These are phyloP conservation scores for Ceriagrion tenellum DNA, from an alignment of 2,888 invertebrate genomes.

Conservation along the genomic window DNA sequence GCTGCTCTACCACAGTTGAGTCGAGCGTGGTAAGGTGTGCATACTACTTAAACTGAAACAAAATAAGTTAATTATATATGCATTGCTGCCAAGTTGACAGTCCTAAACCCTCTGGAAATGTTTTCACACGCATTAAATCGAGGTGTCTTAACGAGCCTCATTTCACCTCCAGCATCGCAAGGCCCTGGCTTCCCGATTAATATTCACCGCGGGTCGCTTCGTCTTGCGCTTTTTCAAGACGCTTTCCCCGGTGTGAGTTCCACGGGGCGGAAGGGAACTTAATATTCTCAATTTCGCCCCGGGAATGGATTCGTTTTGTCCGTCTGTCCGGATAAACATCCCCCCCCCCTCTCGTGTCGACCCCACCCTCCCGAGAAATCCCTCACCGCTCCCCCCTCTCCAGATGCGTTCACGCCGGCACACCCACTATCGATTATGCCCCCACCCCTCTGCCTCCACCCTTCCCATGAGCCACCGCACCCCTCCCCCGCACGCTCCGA, in stretches of 20 bases:
- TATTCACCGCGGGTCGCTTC: not conserved
- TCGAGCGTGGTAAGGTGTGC: no score
- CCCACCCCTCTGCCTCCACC: constrained; percentile 5
- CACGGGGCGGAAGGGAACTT: not conserved
- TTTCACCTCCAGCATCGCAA: no score
- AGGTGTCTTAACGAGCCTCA: no score
- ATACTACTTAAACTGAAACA: no score
- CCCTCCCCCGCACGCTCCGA: not conserved
- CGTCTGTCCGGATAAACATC: constrained; percentile 4
- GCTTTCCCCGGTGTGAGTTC: not conserved
- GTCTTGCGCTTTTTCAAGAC: not conserved
- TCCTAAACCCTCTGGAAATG: no score
- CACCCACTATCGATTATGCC: constrained; percentile 66
- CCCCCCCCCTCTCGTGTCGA: no score
- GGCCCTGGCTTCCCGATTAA: not conserved
- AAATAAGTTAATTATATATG: no score
- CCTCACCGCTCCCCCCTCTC: not conserved
- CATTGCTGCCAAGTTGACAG: no score
- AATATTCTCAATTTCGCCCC: not conserved
- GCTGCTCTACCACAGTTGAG: no score
- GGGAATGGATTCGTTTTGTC: not conserved
- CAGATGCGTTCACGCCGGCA: constrained; percentile 64
- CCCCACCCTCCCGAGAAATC: not conserved
- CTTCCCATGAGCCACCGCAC: not conserved
- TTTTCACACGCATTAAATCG: no score